Evolutionary conservation across 2,113 vertebrate genomes (phyloP), one percentile per base, ranked within the genome.

Genomic region (Eulemur macaco): DNA sequence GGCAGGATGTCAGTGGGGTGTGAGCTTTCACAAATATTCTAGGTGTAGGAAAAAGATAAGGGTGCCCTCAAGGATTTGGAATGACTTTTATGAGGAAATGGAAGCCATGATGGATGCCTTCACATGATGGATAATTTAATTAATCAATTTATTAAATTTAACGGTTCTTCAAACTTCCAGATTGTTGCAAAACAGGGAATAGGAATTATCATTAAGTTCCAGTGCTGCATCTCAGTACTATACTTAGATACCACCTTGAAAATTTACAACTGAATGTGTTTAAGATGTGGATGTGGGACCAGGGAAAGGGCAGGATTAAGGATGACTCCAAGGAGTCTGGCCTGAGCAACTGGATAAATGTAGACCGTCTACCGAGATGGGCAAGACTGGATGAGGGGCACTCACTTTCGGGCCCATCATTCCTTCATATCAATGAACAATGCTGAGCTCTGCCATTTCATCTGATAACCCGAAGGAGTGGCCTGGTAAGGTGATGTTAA

Each of bases 51-150:
- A 84, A 52, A 91, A 86, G 31, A 34, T 56, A 86, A 94, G 83
- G 31, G 21, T 34, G 3, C 69, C 18, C 11, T 89, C 64, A 95
- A 83, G 50, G 76, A 90, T 86, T 76, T 74, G 18, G 34, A 89
- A 86, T 76, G 69, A 47, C 69, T 74, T 68, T 52, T 37, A 74
- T 50, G 10, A 96, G 66, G 85, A 86, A 82, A 96, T 8, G 86
- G 63, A 96, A 96, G 58, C 37, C 64, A 52, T 90, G 66, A 78
- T 37, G 18, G 21, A 78, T 91, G 42, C 27, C 63, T 66, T 66
- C 63, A 68, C 6, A 64, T 64, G 45, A 21, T 80, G 37, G 20
- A 56, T 88, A 39, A 45, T 47, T 81, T 56, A 84, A 56, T 56
- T 74, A n/a, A 89, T 80, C 14, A 29, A 34, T 83, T 80, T 81